phyloP scores from a whole-genome alignment of 1,140 invertebrate species.

The Drosophila sulfurigaster region DNA sequence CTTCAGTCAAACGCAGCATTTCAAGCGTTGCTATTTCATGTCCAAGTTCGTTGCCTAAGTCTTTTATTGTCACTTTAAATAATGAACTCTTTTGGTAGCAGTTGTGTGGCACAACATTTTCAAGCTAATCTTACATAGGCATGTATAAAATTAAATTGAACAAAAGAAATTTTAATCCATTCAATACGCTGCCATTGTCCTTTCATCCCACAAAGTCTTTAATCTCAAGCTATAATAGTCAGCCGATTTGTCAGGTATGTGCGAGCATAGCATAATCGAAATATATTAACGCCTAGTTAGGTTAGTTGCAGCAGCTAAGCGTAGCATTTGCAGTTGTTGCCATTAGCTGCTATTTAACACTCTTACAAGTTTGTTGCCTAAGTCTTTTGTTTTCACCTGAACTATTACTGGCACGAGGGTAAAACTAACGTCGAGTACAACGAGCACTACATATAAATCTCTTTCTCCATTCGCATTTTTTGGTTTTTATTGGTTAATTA shows the following conservation, averaged over 20 bases:
- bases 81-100: too few relatives aligned
- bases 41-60: slow-evolving; percentile 39
- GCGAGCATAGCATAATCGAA: neutral
- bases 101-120: too few relatives aligned
- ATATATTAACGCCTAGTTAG: slow-evolving; percentile 5
- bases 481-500: slow-evolving; percentile 68
- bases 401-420: slow-evolving; percentile 14
- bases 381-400: slow-evolving; percentile 78
- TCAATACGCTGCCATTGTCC: too few relatives aligned
- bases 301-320: slow-evolving; percentile 2
- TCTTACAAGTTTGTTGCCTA: slow-evolving; percentile 65
- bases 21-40: neutral
- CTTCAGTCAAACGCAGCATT: neutral
- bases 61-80: slow-evolving; percentile 9
- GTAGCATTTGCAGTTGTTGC: slow-evolving; percentile 19
- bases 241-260: neutral
- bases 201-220: slow-evolving; percentile 19
- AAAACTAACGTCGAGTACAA: neutral
- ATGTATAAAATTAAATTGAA: too few relatives aligned
- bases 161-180: too few relatives aligned
- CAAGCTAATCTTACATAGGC: too few relatives aligned
- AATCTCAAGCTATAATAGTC: neutral
- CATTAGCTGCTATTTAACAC: slow-evolving; percentile 58
- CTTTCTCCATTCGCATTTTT: neutral
- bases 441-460: slow-evolving; percentile 3